A percentile compares a stretch with the other conserved stretches of the same genome.
Conservation (phyloP, 2,888 invertebrate species). For the Chorisops tibialis region DNA sequence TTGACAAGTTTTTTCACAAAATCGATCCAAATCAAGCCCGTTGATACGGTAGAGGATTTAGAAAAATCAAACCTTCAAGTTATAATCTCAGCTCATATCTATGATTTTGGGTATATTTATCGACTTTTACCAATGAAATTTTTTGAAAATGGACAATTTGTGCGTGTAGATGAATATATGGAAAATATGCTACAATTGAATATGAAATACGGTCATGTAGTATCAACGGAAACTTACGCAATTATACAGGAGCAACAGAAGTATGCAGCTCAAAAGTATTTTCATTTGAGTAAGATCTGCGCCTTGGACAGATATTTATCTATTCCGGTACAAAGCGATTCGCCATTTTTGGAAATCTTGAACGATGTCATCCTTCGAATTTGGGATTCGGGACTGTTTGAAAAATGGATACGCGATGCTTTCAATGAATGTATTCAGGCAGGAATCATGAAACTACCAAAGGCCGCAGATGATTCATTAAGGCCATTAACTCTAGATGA, state of each 20-base stretch:
- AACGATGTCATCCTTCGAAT: neutral
- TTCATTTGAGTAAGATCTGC: neutral
- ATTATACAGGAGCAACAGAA: neutral
- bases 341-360: neutral
- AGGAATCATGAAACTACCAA: neutral
- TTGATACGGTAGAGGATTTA: neutral
- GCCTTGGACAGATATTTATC: neutral
- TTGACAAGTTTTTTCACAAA: conserved; percentile 10
- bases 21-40: neutral
- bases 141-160: neutral
- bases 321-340: neutral
- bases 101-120: neutral
- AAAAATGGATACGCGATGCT: neutral
- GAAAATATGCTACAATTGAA: neutral
- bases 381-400: neutral
- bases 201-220: neutral
- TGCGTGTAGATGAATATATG: neutral
- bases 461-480: neutral
- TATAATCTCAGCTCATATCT: neutral
- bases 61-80: neutral
- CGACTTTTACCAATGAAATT: neutral
- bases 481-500: neutral
- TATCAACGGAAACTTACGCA: neutral
- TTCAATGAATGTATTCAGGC: neutral
- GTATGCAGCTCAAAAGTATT: neutral